Evolutionary conservation across 1,140 invertebrate species (phyloP).

Genomic region (Scaptomyza hsui): DNA sequence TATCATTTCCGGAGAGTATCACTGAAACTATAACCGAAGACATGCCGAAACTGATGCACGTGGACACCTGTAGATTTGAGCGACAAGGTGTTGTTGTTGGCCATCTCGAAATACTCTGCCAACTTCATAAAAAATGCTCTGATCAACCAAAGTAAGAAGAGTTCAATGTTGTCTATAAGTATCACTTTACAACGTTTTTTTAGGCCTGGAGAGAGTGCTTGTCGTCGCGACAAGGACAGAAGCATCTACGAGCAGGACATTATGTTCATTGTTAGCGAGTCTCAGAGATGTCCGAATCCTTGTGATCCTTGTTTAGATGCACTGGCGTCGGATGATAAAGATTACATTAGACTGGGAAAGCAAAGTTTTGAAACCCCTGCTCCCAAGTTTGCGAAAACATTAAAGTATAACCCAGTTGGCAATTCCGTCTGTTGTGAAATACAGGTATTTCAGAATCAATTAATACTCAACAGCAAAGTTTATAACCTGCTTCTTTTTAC

Average conservation of each 20-base stretch:
- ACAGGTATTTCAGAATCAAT: conserved; percentile 26
- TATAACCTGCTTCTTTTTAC: too few relatives aligned
- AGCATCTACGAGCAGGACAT: conserved; percentile 56
- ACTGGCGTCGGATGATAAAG: conserved; percentile 23
- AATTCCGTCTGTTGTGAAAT: conserved; percentile 53
- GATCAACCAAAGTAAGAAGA: conserved; percentile 22
- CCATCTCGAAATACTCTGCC: conserved; percentile 42
- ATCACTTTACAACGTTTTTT: background rate
- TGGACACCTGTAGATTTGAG: conserved; percentile 12
- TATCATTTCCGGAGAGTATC: conserved; percentile 35
- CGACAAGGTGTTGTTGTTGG: conserved; percentile 15
- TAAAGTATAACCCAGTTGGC: conserved; percentile 19
- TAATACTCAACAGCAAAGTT: too few relatives aligned
- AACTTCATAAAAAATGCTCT: conserved; percentile 39
- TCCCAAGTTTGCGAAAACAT: conserved; percentile 13
- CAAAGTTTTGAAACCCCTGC: conserved; percentile 34
- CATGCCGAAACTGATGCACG: conserved; percentile 49
- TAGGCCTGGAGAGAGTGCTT: background rate
- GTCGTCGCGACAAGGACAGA: conserved; percentile 33
- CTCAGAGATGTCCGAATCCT: conserved; percentile 40
- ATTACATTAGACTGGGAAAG: conserved; percentile 35
- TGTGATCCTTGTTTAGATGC: conserved; percentile 41
- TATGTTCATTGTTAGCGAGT: conserved; percentile 53
- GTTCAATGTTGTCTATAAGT: background rate
- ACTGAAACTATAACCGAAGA: conserved; percentile 15